A percentile compares a stretch with the other conserved stretches of the same genome.
These are phyloP conservation scores for Gerris buenoi DNA, from an alignment of 1,140 invertebrate species.

Conservation along the genomic window DNA sequence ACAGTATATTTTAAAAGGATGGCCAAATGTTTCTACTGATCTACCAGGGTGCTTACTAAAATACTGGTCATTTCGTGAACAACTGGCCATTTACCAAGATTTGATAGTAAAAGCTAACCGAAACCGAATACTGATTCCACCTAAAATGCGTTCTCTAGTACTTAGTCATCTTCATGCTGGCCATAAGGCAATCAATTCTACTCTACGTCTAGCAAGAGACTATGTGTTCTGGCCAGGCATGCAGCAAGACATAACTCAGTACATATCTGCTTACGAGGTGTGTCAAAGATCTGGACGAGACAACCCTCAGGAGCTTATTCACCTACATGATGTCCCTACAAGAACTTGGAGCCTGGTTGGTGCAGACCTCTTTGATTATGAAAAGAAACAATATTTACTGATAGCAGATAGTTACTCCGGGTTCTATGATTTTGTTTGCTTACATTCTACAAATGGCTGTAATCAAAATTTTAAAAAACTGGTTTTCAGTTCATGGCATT, in stretches of 20 bases:
- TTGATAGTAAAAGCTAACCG: slow-evolving; percentile 3
- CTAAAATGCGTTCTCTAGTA: neutral
- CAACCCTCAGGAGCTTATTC: neutral
- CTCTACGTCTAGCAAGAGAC: neutral
- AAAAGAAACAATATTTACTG: slow-evolving; percentile 3
- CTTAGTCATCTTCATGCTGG: neutral
- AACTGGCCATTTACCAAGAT: slow-evolving; percentile 8
- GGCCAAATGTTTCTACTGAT: neutral
- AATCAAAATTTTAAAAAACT: slow-evolving; percentile 4
- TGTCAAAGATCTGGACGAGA: neutral
- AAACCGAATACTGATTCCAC: neutral
- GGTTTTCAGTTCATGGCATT: slow-evolving; percentile 9
- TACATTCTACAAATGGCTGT: neutral
- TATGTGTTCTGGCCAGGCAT: slow-evolving; percentile 7
- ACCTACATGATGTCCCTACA: slow-evolving; percentile 1
- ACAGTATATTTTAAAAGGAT: neutral
- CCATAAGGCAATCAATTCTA: neutral
- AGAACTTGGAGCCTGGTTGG: slow-evolving; percentile 4
- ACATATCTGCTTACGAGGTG: neutral
- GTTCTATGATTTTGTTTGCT: slow-evolving; percentile 1
- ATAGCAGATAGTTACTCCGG: slow-evolving; percentile 6
- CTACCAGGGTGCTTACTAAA: slow-evolving; percentile 4
- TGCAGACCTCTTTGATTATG: slow-evolving; percentile 6
- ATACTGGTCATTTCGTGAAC: slow-evolving; percentile 11
- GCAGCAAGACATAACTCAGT: slow-evolving; percentile 7